phyloP scores from a whole-genome alignment of 2,797 vertebrate species.

The Lateolabrax maculatus region DNA sequence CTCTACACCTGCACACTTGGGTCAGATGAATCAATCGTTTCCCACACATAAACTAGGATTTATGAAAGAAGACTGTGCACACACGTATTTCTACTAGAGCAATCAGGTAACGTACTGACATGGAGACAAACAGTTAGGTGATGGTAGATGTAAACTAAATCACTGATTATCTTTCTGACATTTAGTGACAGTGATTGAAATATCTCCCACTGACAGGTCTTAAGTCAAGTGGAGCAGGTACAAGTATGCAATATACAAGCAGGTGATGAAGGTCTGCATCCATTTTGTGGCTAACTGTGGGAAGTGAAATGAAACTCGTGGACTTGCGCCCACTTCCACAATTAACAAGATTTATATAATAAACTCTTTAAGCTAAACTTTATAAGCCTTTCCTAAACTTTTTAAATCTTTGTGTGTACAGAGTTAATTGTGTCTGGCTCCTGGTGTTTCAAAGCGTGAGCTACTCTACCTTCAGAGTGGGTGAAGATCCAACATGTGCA shows the following conservation, averaged over 20 bases:
- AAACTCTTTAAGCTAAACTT: background rate
- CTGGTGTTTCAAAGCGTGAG: slow-evolving; percentile 1
- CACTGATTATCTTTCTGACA: background rate
- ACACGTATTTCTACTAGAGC: too few species aligned
- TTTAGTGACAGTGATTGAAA: background rate
- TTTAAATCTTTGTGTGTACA: background rate
- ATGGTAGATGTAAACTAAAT: background rate
- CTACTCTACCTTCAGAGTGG: slow-evolving; percentile 93
- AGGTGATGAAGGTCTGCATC: too few species aligned
- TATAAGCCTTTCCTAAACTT: too few species aligned
- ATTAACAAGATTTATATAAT: background rate
- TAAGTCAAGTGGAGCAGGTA: too few species aligned
- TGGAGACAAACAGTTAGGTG: too few species aligned
- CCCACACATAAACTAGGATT: background rate
- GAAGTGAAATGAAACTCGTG: background rate
- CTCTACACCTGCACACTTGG: background rate
- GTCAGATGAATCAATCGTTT: background rate
- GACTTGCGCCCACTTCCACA: background rate
- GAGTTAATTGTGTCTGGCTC: background rate
- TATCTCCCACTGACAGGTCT: background rate
- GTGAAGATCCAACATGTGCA: slow-evolving; percentile 95
- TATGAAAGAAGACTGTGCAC: background rate
- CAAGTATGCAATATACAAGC: too few species aligned
- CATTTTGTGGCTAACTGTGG: too few species aligned
- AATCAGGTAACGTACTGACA: too few species aligned